Evolutionary conservation across 2,113 vertebrate genomes (phyloP), one percentile per base, ranked within the genome.

Genomic region (Zosterops lateralis): DNA sequence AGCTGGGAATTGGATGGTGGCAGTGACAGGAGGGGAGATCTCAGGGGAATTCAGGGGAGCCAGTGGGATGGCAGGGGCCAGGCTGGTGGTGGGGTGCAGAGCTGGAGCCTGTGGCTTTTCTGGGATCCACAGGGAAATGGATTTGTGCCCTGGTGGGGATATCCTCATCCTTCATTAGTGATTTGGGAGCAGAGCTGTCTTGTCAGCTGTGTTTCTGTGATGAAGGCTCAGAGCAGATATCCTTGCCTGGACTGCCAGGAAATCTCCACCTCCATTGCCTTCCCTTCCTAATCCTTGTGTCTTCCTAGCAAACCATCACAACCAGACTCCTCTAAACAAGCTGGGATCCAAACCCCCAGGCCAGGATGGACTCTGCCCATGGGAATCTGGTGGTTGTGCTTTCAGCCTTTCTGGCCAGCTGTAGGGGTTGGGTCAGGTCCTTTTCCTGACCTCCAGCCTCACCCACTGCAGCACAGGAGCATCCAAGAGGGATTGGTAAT

Each of bases 51-150:
- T n/a, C 10, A 1, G 31, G 2, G 5, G 53, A 83, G n/a, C 6
- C 29, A 11, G 3, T 0, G 2, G 58, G 50, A n/a, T 0, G 3
- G 9, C 4, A 5, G 12, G 29, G 54, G 54, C 11, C 3, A 7
- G 47, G 57, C 28, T 61, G 65, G 40, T 2, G 3, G 25, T 17
- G 50, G 17, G 40, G n/a, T 24, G 19, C 1, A 20, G 53, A 38
- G 51, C 31, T 7, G 6, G 7, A 28, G 40, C 31, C 40, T 14
- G 5, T 1, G 5, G 51, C n/a, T 44, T 44, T 50, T 44, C 51
- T 2, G 9, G 42, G 5, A 57, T 51, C 62, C 32, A 4, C 3
- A 10, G 58, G 38, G 28, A 76, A 31, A 24, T 1, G 3, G 19
- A 62, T 90, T 75, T 10, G 9, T 82, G 56, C 32, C 32, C 19